Base-by-base conservation (phyloP, 2,888 invertebrate species). In the Steinernema hermaphroditum region DNA sequence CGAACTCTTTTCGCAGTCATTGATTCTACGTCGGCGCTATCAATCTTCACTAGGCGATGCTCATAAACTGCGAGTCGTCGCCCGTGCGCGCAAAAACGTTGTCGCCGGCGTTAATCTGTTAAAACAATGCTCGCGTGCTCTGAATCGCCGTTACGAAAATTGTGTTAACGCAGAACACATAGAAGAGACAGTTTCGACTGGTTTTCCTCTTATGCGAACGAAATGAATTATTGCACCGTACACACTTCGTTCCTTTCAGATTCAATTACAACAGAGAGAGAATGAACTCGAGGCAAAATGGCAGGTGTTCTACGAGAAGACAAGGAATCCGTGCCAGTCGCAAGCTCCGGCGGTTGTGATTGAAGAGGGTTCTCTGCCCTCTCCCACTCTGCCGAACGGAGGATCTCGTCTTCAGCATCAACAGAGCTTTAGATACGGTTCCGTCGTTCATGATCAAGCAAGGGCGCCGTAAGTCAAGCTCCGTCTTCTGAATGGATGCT, bases 31-130 rank as follows among this genome's bases (percentile, higher is more conserved):
- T 9, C 27, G 32, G 29, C 16, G 34, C 62, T 16, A 62, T 62
- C 62, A 62, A 62, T 62, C 62, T 62, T 62, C 62, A 62, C 32
- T 62, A 62, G 62, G 9, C 62, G 62, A 62, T 62, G 62, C 62
- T 62, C 62, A 62, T 62, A 62, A 62, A 62, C 62, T 62, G 32
- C 62, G 62, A 32, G 62, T 32, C 62, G 62, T 62, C 62, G 62
- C 32, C 27, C 27, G 62, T 32, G 62, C 62, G 34, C 62, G 62
- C 62, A 62, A 62, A 62, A 62, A 62, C 62, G 62, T 62, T 62
- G 62, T 62, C 62, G 62, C 19, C 62, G 16, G 62, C 22, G 29
- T 1, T 62, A 62, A 62, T 62, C 62, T 62, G 62, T 62, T 62
- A 62, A 62, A 62, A 62, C 62, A 62, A 62, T 62, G 62, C 62